Base-by-base conservation (phyloP, 2,113 vertebrate species). In the Tursiops truncatus region DNA sequence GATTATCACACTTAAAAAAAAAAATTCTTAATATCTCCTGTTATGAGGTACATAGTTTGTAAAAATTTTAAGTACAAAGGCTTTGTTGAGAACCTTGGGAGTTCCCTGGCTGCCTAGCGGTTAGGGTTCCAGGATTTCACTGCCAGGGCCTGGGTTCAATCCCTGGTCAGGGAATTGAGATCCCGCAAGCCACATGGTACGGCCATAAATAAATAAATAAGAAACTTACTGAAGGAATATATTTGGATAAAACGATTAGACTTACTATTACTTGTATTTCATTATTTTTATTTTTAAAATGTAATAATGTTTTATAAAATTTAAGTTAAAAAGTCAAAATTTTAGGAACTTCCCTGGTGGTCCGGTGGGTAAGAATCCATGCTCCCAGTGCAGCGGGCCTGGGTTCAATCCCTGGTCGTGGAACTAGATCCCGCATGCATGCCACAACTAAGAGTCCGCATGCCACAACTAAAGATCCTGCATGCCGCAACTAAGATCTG, bases 231-330 rank as follows among this genome's bases (percentile, higher is more conserved):
- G 47, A 89, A 92, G 11, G 23, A 96, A 74, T 81, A 7, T 44
- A 62, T 87, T 63, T 91, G 76, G 82, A 53, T 67, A 84, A 95
- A 83, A 33, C 67, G 20, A 82, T 83, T 62, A 74, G 3, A 63
- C 79, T 89, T 73, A 90, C 44, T 86, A 56, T 58, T 70, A 70
- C 20, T 58, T 80, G 8, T 41, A 92, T 71, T 81, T 62, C 15
- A 92, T 53, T 89, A 33, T 56, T 77, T 60, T 86, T 70, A 81
- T 67, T 92, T 92, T 85, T 71, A 1, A 92, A 82, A 96, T 47
- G 3, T 47, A 77, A 50, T 71, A 76, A 80, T 60, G 60, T 3
- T 91, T 96, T 53, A 84, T 62, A 77, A 91, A 77, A 56, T 60
- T 84, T 92, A 76, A 86, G 14, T 74, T 80, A 36, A 79, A 83